Percentiles rank a stretch among this genome's conserved stretches.
Evolutionary conservation across 2,797 vertebrate genomes (phyloP).

Genomic region (Aldrovandia affinis): DNA sequence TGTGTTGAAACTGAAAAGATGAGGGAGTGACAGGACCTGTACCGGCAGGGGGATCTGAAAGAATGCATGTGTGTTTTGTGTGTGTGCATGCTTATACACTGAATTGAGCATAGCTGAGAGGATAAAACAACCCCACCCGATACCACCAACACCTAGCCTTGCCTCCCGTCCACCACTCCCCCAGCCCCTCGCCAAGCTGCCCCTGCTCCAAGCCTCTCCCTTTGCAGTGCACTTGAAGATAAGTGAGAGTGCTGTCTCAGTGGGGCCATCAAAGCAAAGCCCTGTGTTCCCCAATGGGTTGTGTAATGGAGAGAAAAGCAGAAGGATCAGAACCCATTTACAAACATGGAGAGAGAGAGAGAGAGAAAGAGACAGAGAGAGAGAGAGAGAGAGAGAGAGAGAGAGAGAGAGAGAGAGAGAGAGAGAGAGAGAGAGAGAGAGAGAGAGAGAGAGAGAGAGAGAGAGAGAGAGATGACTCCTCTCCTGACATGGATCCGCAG

Average conservation of each 20-base stretch:
- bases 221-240: neutral
- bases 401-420: neutral
- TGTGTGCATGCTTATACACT: no score
- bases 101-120: no score
- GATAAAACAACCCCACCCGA: neutral
- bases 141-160: neutral
- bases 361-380: neutral
- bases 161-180: neutral
- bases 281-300: neutral
- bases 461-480: neutral
- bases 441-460: neutral
- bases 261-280: constrained; percentile 27
- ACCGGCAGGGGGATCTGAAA: no score
- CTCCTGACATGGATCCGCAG: constrained; percentile 7
- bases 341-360: neutral
- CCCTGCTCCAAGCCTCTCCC: neutral
- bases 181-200: neutral
- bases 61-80: no score
- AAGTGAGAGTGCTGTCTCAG: constrained; percentile 18
- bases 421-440: neutral
- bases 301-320: constrained; percentile 22
- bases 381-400: neutral
- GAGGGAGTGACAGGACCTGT: no score
- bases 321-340: constrained; percentile 26
- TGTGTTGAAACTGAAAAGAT: no score